Base-by-base conservation (phyloP, 2,797 vertebrate species). In the Pteropus rufus region DNA sequence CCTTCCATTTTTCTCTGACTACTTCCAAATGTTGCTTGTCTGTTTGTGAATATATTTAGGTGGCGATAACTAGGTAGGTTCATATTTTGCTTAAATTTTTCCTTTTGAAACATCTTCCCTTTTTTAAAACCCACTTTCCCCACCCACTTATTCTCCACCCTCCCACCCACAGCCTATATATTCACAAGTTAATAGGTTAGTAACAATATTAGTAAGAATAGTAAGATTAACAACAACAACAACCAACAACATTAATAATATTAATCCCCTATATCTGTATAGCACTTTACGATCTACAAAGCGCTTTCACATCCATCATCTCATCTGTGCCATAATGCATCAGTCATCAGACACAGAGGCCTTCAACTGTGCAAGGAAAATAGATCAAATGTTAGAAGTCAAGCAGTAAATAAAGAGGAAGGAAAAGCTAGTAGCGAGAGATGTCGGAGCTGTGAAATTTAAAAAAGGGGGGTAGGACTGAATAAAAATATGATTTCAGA, bases 301-400 rank as follows among this genome's bases (percentile, higher is more conserved):
- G 97, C 60, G 96, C 96, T 97, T 95, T 96, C 91, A 80, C 49
- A 83, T 96, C 88, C 93, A 72, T 92, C 92, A 95, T 97, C 92
- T 97, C 94, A 97, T 96, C 85, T 97, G 98, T 97, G 98, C 97
- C 93, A 15, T 89, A 96, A 94, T 96, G 97, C 98, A 98, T 97
- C 98, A 98, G 98, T 97, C 96, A 97, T 97, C 97, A 97, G 98
- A 98, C 7, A 94, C 97, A 97, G 81, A 98, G 98, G 98, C 96
- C 98, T 97, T 98, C 97, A 98, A 98, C 95, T 98, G 97, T 97
- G 97, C 97, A 97, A 97, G 97, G 96, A 98, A 98, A 98, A 98
- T 41, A 97, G 97, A 95, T 62, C 64, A 95, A 89, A 96, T 92
- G 93, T 91, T 95, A 96, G 70, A 96, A 93, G 94, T 94, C 75